These are phyloP conservation scores for Chelonus insularis DNA, from an alignment of 1,140 invertebrate genomes.

Conservation along the genomic window DNA sequence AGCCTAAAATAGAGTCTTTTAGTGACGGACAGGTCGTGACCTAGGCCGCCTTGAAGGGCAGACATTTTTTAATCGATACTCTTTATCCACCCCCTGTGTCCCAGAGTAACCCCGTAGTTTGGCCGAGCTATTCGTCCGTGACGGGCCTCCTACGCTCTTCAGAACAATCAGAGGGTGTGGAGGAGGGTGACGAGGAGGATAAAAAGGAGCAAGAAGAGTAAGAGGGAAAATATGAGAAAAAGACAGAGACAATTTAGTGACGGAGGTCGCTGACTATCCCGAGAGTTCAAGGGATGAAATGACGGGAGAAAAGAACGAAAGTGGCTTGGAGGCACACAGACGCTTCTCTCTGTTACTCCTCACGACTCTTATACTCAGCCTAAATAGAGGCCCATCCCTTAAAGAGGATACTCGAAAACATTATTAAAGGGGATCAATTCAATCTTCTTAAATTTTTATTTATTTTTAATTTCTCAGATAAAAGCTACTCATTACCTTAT, in stretches of 20 bases:
- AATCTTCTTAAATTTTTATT: slow-evolving; percentile 1
- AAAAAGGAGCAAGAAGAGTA: background rate
- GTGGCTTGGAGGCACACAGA: slow-evolving; percentile 11
- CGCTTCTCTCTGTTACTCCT: slow-evolving; percentile 17
- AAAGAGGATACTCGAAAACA: slow-evolving; percentile 58
- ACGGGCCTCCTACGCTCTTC: slow-evolving; percentile 18
- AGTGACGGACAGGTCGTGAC: slow-evolving; percentile 57
- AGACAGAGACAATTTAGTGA: background rate
- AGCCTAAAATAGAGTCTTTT: slow-evolving; percentile 30
- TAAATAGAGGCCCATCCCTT: slow-evolving; percentile 58
- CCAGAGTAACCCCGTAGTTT: slow-evolving; percentile 1
- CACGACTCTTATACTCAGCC: slow-evolving; percentile 32
- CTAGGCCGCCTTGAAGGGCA: slow-evolving; percentile 62
- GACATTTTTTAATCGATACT: slow-evolving; percentile 62
- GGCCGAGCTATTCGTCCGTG: slow-evolving; percentile 15
- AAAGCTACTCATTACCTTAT: no score
- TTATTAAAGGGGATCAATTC: slow-evolving; percentile 54
- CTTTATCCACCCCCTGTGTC: slow-evolving; percentile 17
- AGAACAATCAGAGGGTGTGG: background rate
- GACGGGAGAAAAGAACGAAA: background rate
- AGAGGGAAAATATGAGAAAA: background rate
- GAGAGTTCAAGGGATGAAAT: background rate
- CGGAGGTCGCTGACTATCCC: slow-evolving; percentile 21
- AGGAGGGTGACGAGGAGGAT: background rate
- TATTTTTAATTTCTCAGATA: slow-evolving; percentile 1